Conservation (phyloP, 2,888 invertebrate genomes). For the Drosophila maculinotata region DNA sequence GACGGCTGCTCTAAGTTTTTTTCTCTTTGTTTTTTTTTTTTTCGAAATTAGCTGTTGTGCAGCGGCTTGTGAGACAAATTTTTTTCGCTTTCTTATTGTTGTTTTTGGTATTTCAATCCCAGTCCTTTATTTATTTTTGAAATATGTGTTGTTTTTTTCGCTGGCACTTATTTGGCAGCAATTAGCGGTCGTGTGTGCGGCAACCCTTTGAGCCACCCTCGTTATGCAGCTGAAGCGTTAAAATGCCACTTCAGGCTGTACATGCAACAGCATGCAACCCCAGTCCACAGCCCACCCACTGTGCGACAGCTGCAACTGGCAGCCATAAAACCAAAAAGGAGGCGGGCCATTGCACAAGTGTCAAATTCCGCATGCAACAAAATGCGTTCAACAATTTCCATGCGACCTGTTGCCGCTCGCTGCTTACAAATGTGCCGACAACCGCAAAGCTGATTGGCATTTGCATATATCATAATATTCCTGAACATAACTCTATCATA, state of each 20-base stretch:
- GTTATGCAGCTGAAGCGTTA: constrained; percentile 68
- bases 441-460: not conserved
- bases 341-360: not conserved
- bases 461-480: not conserved
- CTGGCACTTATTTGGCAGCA: constrained; percentile 43
- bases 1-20: constrained; percentile 46
- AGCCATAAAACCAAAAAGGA: constrained; percentile 3
- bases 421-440: not conserved
- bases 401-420: constrained; percentile 19
- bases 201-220: constrained; percentile 58
- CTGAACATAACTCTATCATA: too few relatives aligned
- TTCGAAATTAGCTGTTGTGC: constrained; percentile 67
- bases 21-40: constrained; percentile 11
- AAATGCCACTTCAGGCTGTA: constrained; percentile 63
- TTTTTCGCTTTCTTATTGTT: constrained; percentile 9
- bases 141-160: not conserved
- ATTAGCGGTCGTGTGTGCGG: constrained; percentile 54
- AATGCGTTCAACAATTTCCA: too few relatives aligned
- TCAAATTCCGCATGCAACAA: too few relatives aligned
- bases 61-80: constrained; percentile 52
- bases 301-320: constrained; percentile 8
- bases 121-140: constrained; percentile 18
- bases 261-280: not conserved
- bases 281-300: not conserved
- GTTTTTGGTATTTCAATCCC: constrained; percentile 11